Base-by-base conservation (phyloP, 2,113 vertebrate species). In the Agelaius tricolor region DNA sequence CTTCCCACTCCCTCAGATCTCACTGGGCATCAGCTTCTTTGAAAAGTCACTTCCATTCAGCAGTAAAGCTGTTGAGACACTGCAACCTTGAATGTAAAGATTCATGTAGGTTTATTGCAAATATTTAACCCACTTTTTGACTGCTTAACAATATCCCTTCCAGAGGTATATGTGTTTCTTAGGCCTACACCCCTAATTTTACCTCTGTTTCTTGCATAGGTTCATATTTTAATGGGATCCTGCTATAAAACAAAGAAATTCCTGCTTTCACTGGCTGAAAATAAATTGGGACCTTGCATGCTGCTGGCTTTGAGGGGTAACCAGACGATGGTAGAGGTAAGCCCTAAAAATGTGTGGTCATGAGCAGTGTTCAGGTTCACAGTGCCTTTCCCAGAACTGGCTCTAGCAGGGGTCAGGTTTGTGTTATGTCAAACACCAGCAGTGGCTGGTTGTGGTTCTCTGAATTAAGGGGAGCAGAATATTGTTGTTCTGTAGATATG, bases 161-260 rank as follows among this genome's bases (percentile, higher is more conserved):
- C 30, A 80, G 61, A 44, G 27, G 11, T 49, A 26, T 22, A 1
- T 59, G 17, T 77, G 14, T 89, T 81, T 85, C 44, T 73, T 69
- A 16, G 37, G 26, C 31, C 78, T 23, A 52, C 52, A 13, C 21
- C 21, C 84, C 72, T 96, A 30, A 96, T 65, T 81, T 58, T 37
- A 47, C 26, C 47, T 74, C 69, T 94, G 13, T 93, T 79, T 77
- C 46, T 96, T 52, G 31, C 44, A 14, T 82, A 99, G 99, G 99
- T 99, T 95, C 99, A 99, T 96, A 99, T 99, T 97, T 98, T 99
- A 91, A 99, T 99, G 99, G 99, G 99, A 78, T 99, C 99, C 91
- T 99, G 99, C 97, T 99, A 99, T 85, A 99, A 99, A 98, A 99
- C 99, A 57, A 99, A 99, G 98, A 99, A 99, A 92, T 99, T 99